Evolutionary conservation across 2,797 vertebrate species (phyloP).

Genomic region (Eurystomus glaucurus): DNA sequence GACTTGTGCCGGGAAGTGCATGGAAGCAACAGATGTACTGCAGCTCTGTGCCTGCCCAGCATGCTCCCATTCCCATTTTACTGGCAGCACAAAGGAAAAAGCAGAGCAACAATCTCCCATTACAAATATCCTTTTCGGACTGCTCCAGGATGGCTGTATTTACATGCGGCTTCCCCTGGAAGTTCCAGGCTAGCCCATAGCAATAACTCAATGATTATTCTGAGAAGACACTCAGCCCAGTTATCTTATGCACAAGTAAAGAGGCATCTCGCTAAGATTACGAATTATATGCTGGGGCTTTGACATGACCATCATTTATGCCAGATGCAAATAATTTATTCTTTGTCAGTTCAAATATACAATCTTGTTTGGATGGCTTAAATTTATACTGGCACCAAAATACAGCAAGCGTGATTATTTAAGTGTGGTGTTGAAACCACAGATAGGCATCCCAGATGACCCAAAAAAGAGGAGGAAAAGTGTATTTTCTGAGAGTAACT

Average conservation of each 20-base stretch:
- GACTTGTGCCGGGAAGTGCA: background rate
- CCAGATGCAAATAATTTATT: constrained; percentile 87
- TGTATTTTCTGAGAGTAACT: constrained; percentile 50
- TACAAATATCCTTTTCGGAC: background rate
- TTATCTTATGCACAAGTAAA: constrained; percentile 76
- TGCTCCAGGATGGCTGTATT: background rate
- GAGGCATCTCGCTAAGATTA: constrained; percentile 78
- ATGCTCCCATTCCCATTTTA: background rate
- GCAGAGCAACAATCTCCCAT: background rate
- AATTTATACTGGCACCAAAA: constrained; percentile 85
- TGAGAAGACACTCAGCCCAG: constrained; percentile 73
- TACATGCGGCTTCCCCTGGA: background rate
- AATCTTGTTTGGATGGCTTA: constrained; percentile 81
- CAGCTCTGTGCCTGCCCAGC: accelerated
- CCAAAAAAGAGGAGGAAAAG: constrained; percentile 64
- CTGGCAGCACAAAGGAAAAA: background rate
- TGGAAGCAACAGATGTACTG: background rate
- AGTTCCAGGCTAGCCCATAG: background rate
- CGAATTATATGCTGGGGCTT: constrained; percentile 83
- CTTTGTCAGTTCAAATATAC: constrained; percentile 85
- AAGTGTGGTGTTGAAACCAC: constrained; percentile 73
- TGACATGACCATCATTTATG: constrained; percentile 85
- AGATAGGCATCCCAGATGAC: constrained; percentile 59
- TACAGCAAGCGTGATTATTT: constrained; percentile 66
- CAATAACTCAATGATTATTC: constrained; percentile 58